phyloP scores from a whole-genome alignment of 2,113 vertebrate genomes.

The Coturnix japonica region DNA sequence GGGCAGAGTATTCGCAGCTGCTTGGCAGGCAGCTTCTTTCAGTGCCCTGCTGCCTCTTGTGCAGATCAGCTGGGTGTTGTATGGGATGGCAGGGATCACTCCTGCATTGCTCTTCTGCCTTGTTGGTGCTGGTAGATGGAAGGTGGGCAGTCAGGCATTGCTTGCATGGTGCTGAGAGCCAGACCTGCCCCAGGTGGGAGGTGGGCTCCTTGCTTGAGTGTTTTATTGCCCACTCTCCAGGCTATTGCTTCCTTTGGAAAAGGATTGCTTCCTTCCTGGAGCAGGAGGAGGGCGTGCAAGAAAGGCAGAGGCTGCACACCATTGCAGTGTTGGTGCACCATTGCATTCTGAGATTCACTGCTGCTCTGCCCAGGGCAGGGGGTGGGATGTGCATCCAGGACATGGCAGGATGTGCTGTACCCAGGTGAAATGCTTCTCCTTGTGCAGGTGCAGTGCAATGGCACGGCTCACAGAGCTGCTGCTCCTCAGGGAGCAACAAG shows the following conservation, averaged over 20 bases:
- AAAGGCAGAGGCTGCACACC: background rate
- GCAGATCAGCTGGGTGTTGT: no score
- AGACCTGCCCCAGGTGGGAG: background rate
- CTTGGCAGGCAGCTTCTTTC: background rate
- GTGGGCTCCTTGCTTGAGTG: background rate
- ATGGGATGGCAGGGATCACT: background rate
- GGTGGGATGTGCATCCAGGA: no score
- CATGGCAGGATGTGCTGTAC: no score
- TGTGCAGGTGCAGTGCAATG: slow-evolving; percentile 22
- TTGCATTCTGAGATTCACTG: background rate
- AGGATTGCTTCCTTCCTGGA: slow-evolving; percentile 21
- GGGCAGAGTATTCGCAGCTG: background rate
- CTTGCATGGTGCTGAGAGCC: accelerated
- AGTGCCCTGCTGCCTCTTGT: background rate
- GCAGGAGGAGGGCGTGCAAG: background rate
- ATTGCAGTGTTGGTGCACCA: background rate
- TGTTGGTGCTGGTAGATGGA: background rate
- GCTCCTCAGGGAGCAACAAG: background rate
- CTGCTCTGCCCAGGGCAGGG: no score
- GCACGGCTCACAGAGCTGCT: background rate
- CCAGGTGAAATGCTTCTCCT: slow-evolving; percentile 6
- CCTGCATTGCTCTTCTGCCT: background rate
- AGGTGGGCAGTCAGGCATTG: background rate
- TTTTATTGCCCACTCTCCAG: background rate
- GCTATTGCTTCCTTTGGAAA: background rate